A percentile compares a stretch with the other conserved stretches of the same genome.
Evolutionary conservation across 2,113 vertebrate species (phyloP).

Genomic region (Heptranchias perlo): DNA sequence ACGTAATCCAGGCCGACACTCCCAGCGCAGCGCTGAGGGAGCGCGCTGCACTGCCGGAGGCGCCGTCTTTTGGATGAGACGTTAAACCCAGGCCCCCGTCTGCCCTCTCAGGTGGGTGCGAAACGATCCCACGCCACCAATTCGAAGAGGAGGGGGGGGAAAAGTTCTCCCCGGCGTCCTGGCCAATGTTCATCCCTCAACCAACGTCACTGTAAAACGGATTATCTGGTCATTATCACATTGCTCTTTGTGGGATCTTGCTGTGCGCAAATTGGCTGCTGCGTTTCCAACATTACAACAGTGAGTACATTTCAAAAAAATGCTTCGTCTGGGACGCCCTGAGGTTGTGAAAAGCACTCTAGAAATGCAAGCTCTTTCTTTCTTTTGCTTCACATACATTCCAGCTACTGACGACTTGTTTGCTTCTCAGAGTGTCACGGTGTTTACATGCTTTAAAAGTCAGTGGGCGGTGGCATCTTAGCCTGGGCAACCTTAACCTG

Average conservation of each 20-base stretch:
- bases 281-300: background rate
- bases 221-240: background rate
- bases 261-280: background rate
- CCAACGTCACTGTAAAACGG: background rate
- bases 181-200: background rate
- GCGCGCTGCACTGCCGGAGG: no score
- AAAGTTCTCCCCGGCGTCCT: background rate
- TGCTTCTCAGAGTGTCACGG: background rate
- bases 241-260: background rate
- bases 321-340: background rate
- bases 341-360: background rate
- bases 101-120: no score
- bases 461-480: background rate
- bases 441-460: background rate
- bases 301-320: background rate
- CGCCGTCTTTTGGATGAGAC: no score
- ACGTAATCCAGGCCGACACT: no score
- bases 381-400: background rate
- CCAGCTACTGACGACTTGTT: background rate
- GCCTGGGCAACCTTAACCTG: background rate
- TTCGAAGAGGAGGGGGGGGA: background rate
- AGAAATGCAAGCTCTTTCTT: background rate
- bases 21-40: no score
- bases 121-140: no score
- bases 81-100: no score